These are phyloP conservation scores for Pristionchus entomophagus DNA, from an alignment of 2,888 invertebrate genomes.

Conservation along the genomic window DNA sequence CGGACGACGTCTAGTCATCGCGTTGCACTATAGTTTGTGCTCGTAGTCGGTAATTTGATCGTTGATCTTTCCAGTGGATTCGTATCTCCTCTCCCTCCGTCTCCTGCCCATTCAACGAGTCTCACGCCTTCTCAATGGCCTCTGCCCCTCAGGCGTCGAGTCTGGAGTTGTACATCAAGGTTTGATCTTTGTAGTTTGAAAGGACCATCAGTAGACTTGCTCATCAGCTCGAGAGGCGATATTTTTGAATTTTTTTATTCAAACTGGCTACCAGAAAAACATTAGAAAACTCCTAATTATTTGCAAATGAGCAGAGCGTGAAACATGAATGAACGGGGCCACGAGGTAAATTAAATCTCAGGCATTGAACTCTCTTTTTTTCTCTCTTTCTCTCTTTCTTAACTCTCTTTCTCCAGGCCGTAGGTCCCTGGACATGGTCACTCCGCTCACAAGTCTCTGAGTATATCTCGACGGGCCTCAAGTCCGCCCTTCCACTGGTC, in stretches of 20 bases:
- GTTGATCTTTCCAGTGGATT: slow-evolving; percentile 79
- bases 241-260: no score
- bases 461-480: slow-evolving; percentile 59
- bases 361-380: not conserved
- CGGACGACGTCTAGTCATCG: no score
- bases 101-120: slow-evolving; percentile 88
- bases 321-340: no score
- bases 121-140: slow-evolving; percentile 94
- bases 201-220: no score
- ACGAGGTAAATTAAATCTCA: no score
- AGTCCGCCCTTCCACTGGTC: slow-evolving; percentile 67
- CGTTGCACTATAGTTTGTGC: no score
- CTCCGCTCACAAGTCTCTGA: slow-evolving; percentile 82
- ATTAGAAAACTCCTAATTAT: no score
- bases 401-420: slow-evolving; percentile 58
- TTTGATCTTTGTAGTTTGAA: not conserved
- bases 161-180: slow-evolving; percentile 92
- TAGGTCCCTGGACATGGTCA: slow-evolving; percentile 97
- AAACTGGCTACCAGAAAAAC: no score
- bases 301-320: no score
- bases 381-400: no score
- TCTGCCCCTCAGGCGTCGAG: slow-evolving; percentile 96
- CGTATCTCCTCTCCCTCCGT: slow-evolving; percentile 91
- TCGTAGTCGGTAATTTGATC: no score
- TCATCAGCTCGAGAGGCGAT: no score